Evolutionary conservation across 2,888 invertebrate species (phyloP).

Genomic region (Platycnemis pennipes): DNA sequence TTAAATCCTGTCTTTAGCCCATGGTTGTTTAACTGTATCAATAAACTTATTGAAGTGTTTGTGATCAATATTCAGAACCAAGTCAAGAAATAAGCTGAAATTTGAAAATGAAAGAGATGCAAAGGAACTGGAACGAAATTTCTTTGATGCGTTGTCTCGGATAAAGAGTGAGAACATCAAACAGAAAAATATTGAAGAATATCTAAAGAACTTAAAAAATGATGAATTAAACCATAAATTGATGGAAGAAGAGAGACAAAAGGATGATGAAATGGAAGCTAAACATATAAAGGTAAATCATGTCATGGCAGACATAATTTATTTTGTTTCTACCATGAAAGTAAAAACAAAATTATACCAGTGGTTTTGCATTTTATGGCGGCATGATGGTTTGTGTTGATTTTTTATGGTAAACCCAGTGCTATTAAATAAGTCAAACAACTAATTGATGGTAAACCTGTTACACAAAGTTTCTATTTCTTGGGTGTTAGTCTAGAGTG

Average conservation of each 20-base stretch:
- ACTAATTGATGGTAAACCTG: too few species aligned
- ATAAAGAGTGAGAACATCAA: neutral
- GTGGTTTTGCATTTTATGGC: too few species aligned
- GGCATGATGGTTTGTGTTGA: too few species aligned
- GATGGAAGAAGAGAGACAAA: neutral
- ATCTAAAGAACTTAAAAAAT: neutral
- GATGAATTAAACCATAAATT: neutral
- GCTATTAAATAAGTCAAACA: too few species aligned
- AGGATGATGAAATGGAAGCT: neutral
- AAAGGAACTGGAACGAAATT: neutral
- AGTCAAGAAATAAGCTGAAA: neutral
- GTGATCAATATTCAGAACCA: neutral
- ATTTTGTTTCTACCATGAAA: too few species aligned
- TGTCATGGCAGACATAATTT: too few species aligned
- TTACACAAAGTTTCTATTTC: too few species aligned
- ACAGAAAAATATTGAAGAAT: neutral
- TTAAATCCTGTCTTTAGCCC: neutral
- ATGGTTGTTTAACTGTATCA: neutral
- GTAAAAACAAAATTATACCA: too few species aligned
- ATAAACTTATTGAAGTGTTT: neutral
- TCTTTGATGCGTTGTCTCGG: neutral
- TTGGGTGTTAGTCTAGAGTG: too few species aligned
- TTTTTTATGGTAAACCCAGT: too few species aligned
- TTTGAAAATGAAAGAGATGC: neutral
- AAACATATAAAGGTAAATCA: neutral